phyloP scores from a whole-genome alignment of 2,113 vertebrate species.

The Marcusenius ussheri region DNA sequence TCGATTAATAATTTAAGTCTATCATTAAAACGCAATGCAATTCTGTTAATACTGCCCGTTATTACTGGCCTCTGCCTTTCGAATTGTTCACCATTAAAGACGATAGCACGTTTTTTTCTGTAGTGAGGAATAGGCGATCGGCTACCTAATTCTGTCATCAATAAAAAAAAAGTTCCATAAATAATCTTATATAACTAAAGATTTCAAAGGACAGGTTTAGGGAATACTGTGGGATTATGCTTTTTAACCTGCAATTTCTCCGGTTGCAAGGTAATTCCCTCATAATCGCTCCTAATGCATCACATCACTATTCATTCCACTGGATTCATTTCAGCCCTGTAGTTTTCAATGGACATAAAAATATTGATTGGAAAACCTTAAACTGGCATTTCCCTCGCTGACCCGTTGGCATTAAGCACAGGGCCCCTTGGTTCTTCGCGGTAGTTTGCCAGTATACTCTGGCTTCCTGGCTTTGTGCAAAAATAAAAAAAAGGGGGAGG shows the following conservation, averaged over 20 bases:
- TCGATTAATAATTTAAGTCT: neutral
- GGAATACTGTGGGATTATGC: neutral
- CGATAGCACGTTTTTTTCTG: neutral
- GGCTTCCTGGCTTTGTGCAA: neutral
- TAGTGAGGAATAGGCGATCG: neutral
- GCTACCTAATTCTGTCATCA: neutral
- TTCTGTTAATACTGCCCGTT: neutral
- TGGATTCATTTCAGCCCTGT: neutral
- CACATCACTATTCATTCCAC: neutral
- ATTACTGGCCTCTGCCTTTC: neutral
- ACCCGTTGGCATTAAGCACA: constrained; percentile 8
- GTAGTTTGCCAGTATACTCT: neutral
- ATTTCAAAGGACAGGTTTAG: neutral
- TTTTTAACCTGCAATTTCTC: neutral
- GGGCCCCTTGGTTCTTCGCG: neutral
- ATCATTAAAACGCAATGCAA: neutral
- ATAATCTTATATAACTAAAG: neutral
- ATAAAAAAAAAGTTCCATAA: neutral
- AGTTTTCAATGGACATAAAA: neutral
- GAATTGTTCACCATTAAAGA: neutral
- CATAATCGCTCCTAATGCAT: neutral
- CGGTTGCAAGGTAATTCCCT: neutral
- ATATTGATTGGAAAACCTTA: constrained; percentile 12
- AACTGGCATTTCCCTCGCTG: constrained; percentile 6
- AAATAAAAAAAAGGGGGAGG: neutral